A percentile compares a stretch with the other conserved stretches of the same genome.
Conservation (phyloP, 30 jellyfish, hydroid and myxozoan genomes). For the Hydractinia echinata region DNA sequence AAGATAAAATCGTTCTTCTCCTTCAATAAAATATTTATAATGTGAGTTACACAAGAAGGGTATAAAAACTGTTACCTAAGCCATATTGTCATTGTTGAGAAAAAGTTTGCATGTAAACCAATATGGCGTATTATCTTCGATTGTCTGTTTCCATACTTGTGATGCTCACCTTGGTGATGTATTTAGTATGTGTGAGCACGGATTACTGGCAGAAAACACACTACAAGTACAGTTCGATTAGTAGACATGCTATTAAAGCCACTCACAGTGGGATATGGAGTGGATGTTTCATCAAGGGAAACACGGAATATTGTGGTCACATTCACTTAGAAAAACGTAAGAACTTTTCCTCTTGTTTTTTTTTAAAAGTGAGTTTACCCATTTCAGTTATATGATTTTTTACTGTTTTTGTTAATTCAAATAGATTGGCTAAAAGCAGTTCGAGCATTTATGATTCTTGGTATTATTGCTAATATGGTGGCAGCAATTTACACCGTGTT, state of each 20-base stretch:
- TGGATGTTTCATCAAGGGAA: conserved; percentile 14
- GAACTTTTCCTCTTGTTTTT: neutral
- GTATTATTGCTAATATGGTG: conserved; percentile 47
- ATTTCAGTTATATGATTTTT: neutral
- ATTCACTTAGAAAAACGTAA: conserved; percentile 31
- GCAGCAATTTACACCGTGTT: conserved; percentile 52
- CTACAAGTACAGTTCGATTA: conserved; percentile 44
- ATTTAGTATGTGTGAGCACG: conserved; percentile 53
- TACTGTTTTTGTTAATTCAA: neutral
- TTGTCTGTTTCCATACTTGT: conserved; percentile 36
- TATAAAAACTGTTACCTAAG: too few relatives aligned
- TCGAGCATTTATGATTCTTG: conserved; percentile 81
- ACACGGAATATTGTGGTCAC: conserved; percentile 33
- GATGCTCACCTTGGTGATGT: conserved; percentile 56
- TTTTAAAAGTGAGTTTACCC: neutral
- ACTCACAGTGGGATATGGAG: conserved; percentile 31
- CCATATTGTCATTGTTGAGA: too few relatives aligned
- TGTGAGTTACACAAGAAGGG: too few relatives aligned
- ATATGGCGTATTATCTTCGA: conserved; percentile 7
- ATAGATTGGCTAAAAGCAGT: conserved; percentile 80
- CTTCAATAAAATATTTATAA: too few relatives aligned
- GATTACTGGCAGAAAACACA: conserved; percentile 82
- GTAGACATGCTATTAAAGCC: neutral
- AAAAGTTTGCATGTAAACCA: neutral
- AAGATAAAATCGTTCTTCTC: too few relatives aligned